Evolutionary conservation across 2,113 vertebrate genomes (phyloP).

Genomic region (Nothoprocta perdicaria): DNA sequence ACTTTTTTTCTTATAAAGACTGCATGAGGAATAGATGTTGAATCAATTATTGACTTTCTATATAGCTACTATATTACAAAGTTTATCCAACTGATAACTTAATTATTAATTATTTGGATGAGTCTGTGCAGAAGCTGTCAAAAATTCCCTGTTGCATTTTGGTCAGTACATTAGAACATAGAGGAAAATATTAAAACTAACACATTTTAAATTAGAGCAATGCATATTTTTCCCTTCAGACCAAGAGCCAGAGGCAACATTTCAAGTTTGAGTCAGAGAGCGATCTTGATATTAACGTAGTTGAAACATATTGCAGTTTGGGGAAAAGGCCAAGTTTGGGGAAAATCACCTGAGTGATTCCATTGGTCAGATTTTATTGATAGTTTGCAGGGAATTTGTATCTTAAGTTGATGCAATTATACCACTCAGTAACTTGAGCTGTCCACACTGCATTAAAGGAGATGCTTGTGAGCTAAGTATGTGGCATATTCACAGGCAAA

Average conservation of each 20-base stretch:
- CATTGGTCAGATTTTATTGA: not conserved
- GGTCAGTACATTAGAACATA: not conserved
- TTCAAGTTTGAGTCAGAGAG: conserved; percentile 1
- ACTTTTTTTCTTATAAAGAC: not conserved
- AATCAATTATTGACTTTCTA: not conserved
- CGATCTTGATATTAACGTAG: not conserved
- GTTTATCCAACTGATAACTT: not conserved
- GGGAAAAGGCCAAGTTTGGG: too few species aligned
- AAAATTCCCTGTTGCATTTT: not conserved
- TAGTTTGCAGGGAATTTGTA: not conserved
- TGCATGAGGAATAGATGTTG: not conserved
- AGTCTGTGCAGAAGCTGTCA: not conserved
- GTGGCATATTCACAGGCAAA: not conserved
- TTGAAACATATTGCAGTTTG: not conserved
- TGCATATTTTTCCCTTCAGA: not conserved
- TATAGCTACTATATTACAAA: not conserved
- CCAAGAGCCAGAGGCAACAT: not conserved
- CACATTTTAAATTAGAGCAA: not conserved
- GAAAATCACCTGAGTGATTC: not conserved
- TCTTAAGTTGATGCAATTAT: not conserved
- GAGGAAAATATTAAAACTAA: not conserved
- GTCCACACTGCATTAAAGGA: not conserved
- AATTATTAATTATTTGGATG: not conserved
- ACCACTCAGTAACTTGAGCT: not conserved
- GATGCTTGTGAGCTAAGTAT: not conserved